A percentile compares a stretch with the other conserved stretches of the same genome.
Evolutionary conservation across 2,888 invertebrate genomes (phyloP).

Genomic region (Hemaris fuciformis): DNA sequence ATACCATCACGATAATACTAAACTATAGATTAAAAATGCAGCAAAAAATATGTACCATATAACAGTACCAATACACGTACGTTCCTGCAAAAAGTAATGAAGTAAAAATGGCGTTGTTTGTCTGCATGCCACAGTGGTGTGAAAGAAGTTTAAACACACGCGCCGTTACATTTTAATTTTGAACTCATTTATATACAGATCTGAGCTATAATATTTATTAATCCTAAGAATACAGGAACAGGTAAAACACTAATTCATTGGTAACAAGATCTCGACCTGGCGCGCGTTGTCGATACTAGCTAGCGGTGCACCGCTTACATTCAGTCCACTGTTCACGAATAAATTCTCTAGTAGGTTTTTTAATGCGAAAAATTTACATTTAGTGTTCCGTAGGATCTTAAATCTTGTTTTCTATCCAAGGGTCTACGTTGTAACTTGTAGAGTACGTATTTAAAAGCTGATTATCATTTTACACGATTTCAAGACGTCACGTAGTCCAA

Average conservation of each 20-base stretch:
- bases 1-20: background rate
- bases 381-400: background rate
- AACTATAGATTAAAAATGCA: background rate
- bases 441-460: too few relatives aligned
- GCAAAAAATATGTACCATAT: background rate
- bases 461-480: too few relatives aligned
- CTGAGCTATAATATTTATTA: background rate
- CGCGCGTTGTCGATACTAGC: background rate
- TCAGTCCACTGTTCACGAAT: background rate
- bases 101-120: background rate
- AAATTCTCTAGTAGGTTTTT: background rate
- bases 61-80: background rate
- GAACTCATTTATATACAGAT: background rate
- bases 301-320: background rate
- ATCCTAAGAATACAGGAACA: background rate
- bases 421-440: too few relatives aligned
- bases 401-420: too few relatives aligned
- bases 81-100: background rate
- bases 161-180: background rate
- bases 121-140: background rate
- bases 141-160: background rate
- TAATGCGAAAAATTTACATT: background rate
- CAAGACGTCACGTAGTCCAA: background rate
- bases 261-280: background rate
- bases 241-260: conserved; percentile 4